These are phyloP conservation scores for Pseudococcus viburni DNA, from an alignment of 2,888 invertebrate species.

Conservation along the genomic window DNA sequence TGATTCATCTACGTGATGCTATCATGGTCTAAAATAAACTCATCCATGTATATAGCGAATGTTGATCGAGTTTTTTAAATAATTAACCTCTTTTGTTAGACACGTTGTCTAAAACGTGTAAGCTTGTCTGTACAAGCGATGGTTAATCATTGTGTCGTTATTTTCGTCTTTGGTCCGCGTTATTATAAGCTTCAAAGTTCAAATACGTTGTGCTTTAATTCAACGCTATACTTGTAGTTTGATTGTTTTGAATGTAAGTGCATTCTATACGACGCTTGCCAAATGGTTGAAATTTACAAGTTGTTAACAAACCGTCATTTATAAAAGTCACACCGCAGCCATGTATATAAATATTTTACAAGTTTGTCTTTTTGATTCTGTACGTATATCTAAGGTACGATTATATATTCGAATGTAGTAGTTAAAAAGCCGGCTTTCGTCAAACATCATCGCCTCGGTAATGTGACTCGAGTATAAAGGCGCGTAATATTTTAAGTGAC, in stretches of 20 bases:
- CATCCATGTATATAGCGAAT: neutral
- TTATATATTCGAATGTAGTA: neutral
- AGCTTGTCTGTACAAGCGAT: neutral
- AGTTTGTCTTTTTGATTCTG: neutral
- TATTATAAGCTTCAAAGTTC: constrained; percentile 27
- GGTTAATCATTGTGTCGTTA: constrained; percentile 48
- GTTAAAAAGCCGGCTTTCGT: constrained; percentile 1
- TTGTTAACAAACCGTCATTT: constrained; percentile 56
- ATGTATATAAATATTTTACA: neutral
- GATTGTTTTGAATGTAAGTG: constrained; percentile 47
- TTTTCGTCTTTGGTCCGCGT: constrained; percentile 32
- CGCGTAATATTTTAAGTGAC: constrained; percentile 7
- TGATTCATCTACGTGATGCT: too few relatives aligned
- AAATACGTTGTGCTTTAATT: constrained; percentile 30
- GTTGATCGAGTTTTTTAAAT: constrained; percentile 2
- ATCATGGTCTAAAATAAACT: neutral
- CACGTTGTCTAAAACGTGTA: neutral
- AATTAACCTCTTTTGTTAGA: constrained; percentile 6
- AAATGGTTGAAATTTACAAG: constrained; percentile 56
- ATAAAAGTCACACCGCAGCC: neutral
- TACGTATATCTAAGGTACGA: neutral
- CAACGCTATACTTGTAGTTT: constrained; percentile 26
- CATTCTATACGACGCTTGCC: constrained; percentile 34
- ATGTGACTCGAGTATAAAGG: constrained; percentile 3
- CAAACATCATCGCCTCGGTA: constrained; percentile 7